These are phyloP conservation scores for Arctopsyche grandis DNA, from an alignment of 1,140 invertebrate species.

Conservation along the genomic window DNA sequence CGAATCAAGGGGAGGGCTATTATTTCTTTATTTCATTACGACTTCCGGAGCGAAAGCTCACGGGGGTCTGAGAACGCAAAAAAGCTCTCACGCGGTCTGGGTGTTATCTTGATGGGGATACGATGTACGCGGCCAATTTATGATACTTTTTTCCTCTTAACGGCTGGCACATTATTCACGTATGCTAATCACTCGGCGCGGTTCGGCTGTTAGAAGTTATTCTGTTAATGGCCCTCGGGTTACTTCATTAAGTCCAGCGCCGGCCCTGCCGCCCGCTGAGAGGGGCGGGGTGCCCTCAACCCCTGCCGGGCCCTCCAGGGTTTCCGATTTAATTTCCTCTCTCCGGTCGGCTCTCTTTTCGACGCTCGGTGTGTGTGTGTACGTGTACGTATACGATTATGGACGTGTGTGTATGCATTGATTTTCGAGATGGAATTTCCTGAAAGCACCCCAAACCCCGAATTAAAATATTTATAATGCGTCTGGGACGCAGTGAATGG, in stretches of 20 bases:
- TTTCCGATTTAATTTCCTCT: conserved; percentile 46
- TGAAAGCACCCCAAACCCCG: neutral
- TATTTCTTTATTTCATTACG: conserved; percentile 32
- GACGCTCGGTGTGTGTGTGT: neutral
- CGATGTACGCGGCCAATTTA: conserved; percentile 20
- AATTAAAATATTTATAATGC: conserved; percentile 23
- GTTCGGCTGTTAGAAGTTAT: conserved; percentile 44
- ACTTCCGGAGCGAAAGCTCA: neutral
- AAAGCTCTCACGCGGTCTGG: neutral
- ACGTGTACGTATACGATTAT: neutral
- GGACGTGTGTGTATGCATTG: conserved; percentile 11
- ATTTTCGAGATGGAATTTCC: conserved; percentile 32
- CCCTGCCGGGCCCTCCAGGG: conserved; percentile 18
- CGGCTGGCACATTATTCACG: conserved; percentile 40
- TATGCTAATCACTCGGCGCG: conserved; percentile 43
- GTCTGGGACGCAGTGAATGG: neutral
- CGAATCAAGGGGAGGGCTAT: neutral
- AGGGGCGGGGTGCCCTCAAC: neutral
- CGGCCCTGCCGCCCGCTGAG: conserved; percentile 2
- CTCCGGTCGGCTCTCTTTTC: neutral
- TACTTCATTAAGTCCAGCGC: conserved; percentile 43
- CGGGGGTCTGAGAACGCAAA: neutral
- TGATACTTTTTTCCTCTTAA: conserved; percentile 5
- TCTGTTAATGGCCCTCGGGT: conserved; percentile 42
- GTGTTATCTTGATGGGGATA: conserved; percentile 13